Evolutionary conservation across 2,113 vertebrate species (phyloP).

Genomic region (Apteryx owenii): DNA sequence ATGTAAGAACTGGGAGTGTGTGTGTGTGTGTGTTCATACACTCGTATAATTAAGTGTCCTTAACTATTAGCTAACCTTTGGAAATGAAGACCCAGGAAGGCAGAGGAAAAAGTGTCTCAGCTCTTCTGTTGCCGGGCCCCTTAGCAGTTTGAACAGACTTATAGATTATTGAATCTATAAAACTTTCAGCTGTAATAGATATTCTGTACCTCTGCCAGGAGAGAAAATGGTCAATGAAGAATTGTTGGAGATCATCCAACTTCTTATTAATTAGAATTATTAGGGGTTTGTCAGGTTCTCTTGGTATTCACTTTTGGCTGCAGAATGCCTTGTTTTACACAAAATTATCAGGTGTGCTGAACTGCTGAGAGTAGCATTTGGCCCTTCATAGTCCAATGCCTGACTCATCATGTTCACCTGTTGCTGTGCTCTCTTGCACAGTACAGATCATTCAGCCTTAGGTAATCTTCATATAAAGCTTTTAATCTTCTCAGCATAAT

Average conservation of each 20-base stretch:
- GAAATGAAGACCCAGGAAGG: background rate
- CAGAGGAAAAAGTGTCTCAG: background rate
- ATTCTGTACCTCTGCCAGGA: background rate
- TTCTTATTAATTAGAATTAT: constrained; percentile 45
- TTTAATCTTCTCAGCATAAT: background rate
- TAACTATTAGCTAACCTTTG: rapidly evolving
- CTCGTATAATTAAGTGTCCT: background rate
- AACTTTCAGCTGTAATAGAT: background rate
- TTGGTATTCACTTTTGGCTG: background rate
- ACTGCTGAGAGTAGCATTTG: background rate
- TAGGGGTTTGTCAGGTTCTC: constrained; percentile 18
- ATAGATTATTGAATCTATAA: background rate
- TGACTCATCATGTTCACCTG: constrained; percentile 28
- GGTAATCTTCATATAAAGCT: background rate
- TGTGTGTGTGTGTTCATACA: too few species aligned
- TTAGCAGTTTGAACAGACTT: background rate
- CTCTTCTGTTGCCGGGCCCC: background rate
- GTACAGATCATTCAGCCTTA: background rate
- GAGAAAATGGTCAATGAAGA: background rate
- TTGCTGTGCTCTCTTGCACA: background rate
- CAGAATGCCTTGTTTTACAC: background rate
- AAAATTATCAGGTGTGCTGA: background rate
- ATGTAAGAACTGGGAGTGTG: background rate
- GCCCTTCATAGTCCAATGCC: background rate
- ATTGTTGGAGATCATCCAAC: background rate